phyloP scores from a whole-genome alignment of 2,888 invertebrate genomes.

The Drosophila lutescens region DNA sequence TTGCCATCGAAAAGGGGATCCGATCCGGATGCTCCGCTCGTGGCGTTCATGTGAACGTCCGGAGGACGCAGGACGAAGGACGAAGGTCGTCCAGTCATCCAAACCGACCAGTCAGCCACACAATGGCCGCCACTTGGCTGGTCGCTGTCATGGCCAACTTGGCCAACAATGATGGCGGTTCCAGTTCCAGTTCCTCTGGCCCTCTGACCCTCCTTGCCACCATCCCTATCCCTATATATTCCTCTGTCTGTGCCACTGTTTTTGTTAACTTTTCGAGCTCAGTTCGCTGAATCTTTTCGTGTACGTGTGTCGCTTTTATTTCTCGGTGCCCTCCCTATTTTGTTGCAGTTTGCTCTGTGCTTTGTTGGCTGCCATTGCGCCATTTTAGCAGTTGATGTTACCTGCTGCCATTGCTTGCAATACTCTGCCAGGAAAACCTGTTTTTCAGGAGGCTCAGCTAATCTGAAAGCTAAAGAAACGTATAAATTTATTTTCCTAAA shows the following conservation, averaged over 20 bases:
- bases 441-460: background rate
- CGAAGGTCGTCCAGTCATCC: conserved; percentile 26
- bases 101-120: conserved; percentile 58
- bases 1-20: conserved; percentile 27
- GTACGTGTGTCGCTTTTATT: conserved; percentile 44
- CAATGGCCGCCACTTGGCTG: conserved; percentile 64
- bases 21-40: conserved; percentile 32
- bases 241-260: conserved; percentile 3
- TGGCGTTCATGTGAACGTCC: conserved; percentile 56
- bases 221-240: background rate
- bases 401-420: conserved; percentile 34
- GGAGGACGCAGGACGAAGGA: conserved; percentile 9
- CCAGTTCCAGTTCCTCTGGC: conserved; percentile 17
- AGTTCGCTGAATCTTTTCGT: conserved; percentile 47
- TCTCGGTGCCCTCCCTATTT: conserved; percentile 40
- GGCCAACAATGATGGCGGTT: conserved; percentile 46
- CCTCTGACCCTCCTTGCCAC: background rate
- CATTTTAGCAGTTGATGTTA: conserved; percentile 44
- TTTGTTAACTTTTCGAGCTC: conserved; percentile 56
- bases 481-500: too few relatives aligned
- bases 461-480: too few relatives aligned
- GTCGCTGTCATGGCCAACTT: conserved; percentile 42
- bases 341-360: conserved; percentile 43
- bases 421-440: conserved; percentile 9
- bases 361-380: conserved; percentile 41